phyloP scores from a whole-genome alignment of 2,888 invertebrate species.

The Agonum fuliginosum region DNA sequence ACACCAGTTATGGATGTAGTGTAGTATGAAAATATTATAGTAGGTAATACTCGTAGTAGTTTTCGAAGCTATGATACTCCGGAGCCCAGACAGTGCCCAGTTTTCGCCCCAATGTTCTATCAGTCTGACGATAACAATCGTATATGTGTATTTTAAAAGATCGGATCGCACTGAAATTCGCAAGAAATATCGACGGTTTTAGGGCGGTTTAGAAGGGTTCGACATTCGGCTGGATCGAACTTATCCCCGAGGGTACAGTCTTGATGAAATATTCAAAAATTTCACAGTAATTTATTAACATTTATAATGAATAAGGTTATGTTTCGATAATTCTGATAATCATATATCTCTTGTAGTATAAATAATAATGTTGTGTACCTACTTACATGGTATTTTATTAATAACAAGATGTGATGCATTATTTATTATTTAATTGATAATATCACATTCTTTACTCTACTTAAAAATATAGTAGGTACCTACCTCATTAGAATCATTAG shows the following conservation, averaged over 20 bases:
- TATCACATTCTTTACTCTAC: no score
- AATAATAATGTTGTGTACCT: slow-evolving; percentile 26
- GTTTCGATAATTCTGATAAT: slow-evolving; percentile 32
- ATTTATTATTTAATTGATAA: no score
- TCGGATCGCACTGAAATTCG: slow-evolving; percentile 45
- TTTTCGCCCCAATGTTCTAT: slow-evolving; percentile 41
- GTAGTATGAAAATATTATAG: background rate
- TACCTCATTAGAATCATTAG: no score
- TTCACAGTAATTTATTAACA: slow-evolving; percentile 47
- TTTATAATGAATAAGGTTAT: slow-evolving; percentile 47
- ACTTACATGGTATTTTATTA: slow-evolving; percentile 24
- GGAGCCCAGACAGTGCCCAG: background rate
- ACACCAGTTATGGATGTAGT: background rate
- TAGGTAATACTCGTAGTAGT: slow-evolving; percentile 28
- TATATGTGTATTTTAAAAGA: slow-evolving; percentile 46
- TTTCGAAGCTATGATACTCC: background rate
- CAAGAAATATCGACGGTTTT: slow-evolving; percentile 50
- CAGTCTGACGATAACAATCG: slow-evolving; percentile 50
- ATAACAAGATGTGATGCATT: slow-evolving; percentile 12
- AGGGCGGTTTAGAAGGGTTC: slow-evolving; percentile 43
- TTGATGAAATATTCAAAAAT: slow-evolving; percentile 58
- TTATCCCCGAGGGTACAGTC: slow-evolving; percentile 23
- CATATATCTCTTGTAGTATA: slow-evolving; percentile 14
- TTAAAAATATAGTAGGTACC: no score
- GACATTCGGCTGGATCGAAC: slow-evolving; percentile 15